Evolutionary conservation across 1,140 invertebrate species (phyloP), one percentile per base, ranked within the genome.

Genomic region (Aphaenogaster floridana): DNA sequence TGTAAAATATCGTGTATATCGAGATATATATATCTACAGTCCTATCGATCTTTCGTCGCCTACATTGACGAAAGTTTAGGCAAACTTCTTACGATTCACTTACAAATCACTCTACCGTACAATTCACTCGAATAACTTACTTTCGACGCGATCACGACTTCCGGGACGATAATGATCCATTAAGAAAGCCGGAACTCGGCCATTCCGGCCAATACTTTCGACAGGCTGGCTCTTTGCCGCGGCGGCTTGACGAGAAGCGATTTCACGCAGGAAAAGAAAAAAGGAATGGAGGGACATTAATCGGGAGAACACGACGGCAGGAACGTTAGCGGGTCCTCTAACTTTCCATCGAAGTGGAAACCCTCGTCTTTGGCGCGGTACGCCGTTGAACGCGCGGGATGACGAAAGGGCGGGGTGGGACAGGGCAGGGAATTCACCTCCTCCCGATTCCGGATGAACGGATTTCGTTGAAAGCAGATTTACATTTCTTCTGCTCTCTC

Each of bases 401-500:
- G 71, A 71, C n/a, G 86, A 64, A 63, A 57, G 34, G 39, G 50
- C 13, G 9, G 48, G n/a, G 17, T 48, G 64, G 57, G 59, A n/a
- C 63, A n/a, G 83, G 66, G 28, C 71, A 42, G 57, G 74, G 71
- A 74, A 54, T 80, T 87, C 87, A 66, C 90, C 88, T 79, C 77
- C 57, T 69, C 68, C 54, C 80, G 87, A 93, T 93, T 93, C 92
- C 92, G 79, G 90, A 86, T 89, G 91, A 93, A 92, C 87, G 91
- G 87, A 91, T 91, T 91, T 91, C 84, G 90, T 90, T 92, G 92
- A 93, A 92, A 92, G 92, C 87, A 92, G 88, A 93, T 93, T 93
- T 93, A 90, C 92, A 92, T 90, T 91, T 92, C 86, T 87, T 76
- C 86, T 36, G 36, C 81, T 77, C 28, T 50, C 77, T 77, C 36